Percentiles rank a stretch among this genome's conserved stretches.
These are phyloP conservation scores for Melipona bicolor DNA, from an alignment of 2,888 invertebrate species.

Conservation along the genomic window DNA sequence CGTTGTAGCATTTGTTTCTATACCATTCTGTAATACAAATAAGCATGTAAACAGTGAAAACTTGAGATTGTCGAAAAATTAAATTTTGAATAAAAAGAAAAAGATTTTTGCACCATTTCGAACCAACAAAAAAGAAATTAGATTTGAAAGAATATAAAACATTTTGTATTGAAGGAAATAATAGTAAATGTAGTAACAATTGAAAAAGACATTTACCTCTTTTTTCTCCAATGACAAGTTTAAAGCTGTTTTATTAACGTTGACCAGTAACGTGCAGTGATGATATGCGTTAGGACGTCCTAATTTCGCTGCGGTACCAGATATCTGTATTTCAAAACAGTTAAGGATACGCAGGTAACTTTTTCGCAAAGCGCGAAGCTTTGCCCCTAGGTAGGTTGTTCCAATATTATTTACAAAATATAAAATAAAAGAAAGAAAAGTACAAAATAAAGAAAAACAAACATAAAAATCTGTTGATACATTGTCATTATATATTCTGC, in stretches of 20 bases:
- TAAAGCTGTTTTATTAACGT: conserved; percentile 91
- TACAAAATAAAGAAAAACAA: conserved; percentile 6
- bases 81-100: not conserved
- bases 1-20: conserved; percentile 92
- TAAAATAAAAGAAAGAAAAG: not conserved
- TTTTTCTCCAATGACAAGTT: conserved; percentile 90
- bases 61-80: not conserved
- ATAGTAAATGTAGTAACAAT: not conserved
- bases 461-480: not conserved
- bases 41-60: not conserved
- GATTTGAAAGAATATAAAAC: not conserved
- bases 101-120: too few relatives aligned
- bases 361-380: conserved; percentile 4
- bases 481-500: too few relatives aligned
- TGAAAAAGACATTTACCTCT: conserved; percentile 86
- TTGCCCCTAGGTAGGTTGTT: conserved; percentile 31
- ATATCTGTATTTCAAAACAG: conserved; percentile 88
- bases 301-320: conserved; percentile 97
- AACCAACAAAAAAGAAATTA: not conserved
- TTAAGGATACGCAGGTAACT: conserved; percentile 49
- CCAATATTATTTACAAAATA: not conserved
- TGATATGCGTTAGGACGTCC: conserved; percentile 97
- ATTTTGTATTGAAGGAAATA: not conserved
- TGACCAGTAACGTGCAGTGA: conserved; percentile 97
- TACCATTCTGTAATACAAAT: conserved; percentile 88